Evolutionary conservation across 2,113 vertebrate genomes (phyloP), one percentile per base, ranked within the genome.

Genomic region (Leptobrachium ailaonicum): DNA sequence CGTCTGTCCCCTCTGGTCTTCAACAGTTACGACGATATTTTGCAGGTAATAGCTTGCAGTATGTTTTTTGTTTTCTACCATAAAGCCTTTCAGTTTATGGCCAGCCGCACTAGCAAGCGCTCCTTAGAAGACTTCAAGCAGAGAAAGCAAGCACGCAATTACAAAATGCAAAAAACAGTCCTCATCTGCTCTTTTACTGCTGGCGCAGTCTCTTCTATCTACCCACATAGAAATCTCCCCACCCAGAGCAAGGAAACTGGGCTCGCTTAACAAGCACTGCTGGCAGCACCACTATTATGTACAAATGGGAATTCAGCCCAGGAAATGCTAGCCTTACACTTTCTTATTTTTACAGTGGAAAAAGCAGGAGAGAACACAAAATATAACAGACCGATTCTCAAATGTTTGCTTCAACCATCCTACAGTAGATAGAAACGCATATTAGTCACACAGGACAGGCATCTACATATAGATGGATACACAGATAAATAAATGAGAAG

Each of bases 161-260:
- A 10, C 62, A 45, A 75, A 41, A 73, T 66, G 14, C 44, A 66
- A 43, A 50, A 58, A 67, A 45, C 78, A 41, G 41, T 47, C 32
- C 45, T 79, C 44, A 64, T 71, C 32, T 80, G 78, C 71, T 80
- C 78, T 73, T 73, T 73, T 73, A 80, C 41, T 67, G 50, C 71
- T 67, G 78, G 47, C 71, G 12, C 67, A 20, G 50, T 67, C 43
- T 63, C 73, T 80, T 67, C 45, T 62, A 67, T 73, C 63, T 73
- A 73, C 78, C 78, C 78, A 73, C 78, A 73, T 66, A 67, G 70
- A 71, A 80, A 80, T 80, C 78, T 67, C 73, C 71, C 71, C 20
- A 32, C 71, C 62, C 78, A 60, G 78, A 73, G 71, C 41, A 66
- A 41, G 54, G 78, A 80, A 80, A 67, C 62, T 80, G 78, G 78